These are phyloP conservation scores for Trochalopteron elliotii DNA, from an alignment of 2,113 vertebrate species.

Conservation along the genomic window DNA sequence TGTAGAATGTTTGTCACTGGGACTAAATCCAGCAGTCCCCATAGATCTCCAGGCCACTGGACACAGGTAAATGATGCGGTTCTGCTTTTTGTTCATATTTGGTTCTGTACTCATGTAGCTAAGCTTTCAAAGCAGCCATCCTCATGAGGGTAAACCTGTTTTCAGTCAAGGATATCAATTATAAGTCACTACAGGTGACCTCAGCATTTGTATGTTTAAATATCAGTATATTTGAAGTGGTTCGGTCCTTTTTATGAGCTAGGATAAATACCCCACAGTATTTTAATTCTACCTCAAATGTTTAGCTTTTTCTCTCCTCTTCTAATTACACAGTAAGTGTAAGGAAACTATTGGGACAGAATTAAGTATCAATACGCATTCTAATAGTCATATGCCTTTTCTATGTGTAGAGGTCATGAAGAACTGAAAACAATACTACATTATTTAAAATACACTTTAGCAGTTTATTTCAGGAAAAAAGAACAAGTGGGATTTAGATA, in stretches of 20 bases:
- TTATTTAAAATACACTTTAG: neutral
- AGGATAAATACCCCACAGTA: neutral
- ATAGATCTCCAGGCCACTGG: neutral
- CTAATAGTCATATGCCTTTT: neutral
- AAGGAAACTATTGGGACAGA: neutral
- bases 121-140: neutral
- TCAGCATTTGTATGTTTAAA: neutral
- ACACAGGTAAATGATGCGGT: neutral
- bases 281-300: neutral
- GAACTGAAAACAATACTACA: neutral
- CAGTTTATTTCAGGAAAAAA: neutral
- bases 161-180: neutral
- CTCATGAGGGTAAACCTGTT: neutral
- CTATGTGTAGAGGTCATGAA: neutral
- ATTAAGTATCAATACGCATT: neutral
- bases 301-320: neutral
- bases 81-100: neutral
- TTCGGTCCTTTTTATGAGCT: neutral
- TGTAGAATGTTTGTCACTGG: neutral
- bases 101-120: neutral
- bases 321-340: neutral
- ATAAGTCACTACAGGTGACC: neutral
- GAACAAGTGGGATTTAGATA: neutral
- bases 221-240: neutral
- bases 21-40: neutral